Base-by-base conservation (phyloP, 2,888 invertebrate species). In the Cheilosia impressa region DNA sequence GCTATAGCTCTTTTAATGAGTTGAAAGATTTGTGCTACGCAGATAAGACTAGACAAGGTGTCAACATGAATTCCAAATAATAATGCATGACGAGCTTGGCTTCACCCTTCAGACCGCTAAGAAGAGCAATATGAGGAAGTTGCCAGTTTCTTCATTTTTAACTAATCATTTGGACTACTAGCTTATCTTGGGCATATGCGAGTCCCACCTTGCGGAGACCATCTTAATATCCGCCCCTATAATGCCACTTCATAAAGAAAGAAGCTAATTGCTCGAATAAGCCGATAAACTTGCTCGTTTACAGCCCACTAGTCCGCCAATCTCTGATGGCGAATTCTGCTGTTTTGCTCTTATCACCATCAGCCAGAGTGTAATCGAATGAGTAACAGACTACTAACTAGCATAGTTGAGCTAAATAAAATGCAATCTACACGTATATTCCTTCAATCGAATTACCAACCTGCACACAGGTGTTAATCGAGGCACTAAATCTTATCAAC, bases 381-480 rank as follows among this genome's bases (percentile, higher is more conserved):
- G 34, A 38, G 38, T 57, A 58, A 72, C 24, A 38, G 2, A 4
- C 13, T 3, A 15, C 19, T 2, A 17, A 13, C 19, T 31, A 10
- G 4, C 17, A 22, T 53, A 69, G 22, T 9, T 34, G 34, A 47
- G 4, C 24, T 19, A 34, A 50, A 27, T 38, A 34, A 22, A 72
- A 31, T 71, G 58, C 58, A 60, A 71, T n/a, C 50, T 38, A 50
- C 58, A 15, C 19, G 50, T 71, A 73, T 75, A 84, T 84, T 75
- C 68, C 27, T 27, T 22, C 34, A 78, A 55, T 68, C 62, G 24
- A 43, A 66, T 15, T 45, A 52, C 22, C 27, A 69, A 63, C 24
- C 65, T 53, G n/a, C 17, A 31, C 17, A 31, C 83, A 84, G 83
- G 83, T 84, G 83, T 69, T 75, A 68, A 69, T 55, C 52, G 15